Base-by-base conservation (phyloP, 2,888 invertebrate species). In the Drosophila affinis region DNA sequence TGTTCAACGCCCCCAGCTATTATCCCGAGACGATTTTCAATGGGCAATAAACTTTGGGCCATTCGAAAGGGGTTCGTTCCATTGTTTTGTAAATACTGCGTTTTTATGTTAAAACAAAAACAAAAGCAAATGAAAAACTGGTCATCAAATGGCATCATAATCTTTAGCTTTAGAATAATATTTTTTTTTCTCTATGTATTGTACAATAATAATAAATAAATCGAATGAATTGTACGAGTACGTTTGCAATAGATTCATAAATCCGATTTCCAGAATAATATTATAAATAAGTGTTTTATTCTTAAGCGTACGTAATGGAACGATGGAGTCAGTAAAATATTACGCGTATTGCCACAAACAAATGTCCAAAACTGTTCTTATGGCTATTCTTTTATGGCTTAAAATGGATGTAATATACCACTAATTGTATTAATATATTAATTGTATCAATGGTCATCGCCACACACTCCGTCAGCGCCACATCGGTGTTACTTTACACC, bases 11-110 rank as follows among this genome's bases (percentile, higher is more conserved):
- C 21, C 90, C 91, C 24, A 91, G 91, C 69, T 92, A 92, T 78
- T 92, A 92, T 88, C 91, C 92, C 44, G 92, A 92, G 76, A 90
- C 91, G 12, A 91, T 92, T 75, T 92, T 92, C 75, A 92, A 91
- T 79, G 90, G 91, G 27, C 91, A 92, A 88, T 92, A 72, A 72
- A 76, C 55, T 57, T 55, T 21, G 49, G 49, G 18, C 49, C 24
- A 45, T 9, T 44, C 57, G 75, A 65, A 75, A 70, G 79, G 77
- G 72, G 51, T 55, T 29, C 29, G 29, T 59, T 74, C 39, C 39
- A 39, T 39, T 82, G 53, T 67, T 34, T 74, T 82, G 85, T 79
- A 75, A 75, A 78, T 79, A 56, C 14, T 17, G 48, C 47, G 58
- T 64, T 63, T 63, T 72, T 65, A 63, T 70, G 57, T 72, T 76